phyloP scores from a whole-genome alignment of 1,140 invertebrate genomes.

The Grapholita molesta region DNA sequence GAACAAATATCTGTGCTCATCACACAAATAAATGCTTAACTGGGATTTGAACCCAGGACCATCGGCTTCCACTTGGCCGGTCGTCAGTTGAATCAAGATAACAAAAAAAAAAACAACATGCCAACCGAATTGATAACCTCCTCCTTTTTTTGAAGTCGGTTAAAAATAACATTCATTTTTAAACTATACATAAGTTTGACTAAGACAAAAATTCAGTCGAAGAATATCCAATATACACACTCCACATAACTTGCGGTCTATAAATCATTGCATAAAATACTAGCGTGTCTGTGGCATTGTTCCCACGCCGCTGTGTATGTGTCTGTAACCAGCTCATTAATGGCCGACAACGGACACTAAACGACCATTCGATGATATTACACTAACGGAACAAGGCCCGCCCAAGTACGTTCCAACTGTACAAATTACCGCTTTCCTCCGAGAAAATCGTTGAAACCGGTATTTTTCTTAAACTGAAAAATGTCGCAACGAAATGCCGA shows the following conservation, averaged over 20 bases:
- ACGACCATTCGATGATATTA: slow-evolving; percentile 1
- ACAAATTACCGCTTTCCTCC: not conserved
- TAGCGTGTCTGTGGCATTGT: not conserved
- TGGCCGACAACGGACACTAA: slow-evolving; percentile 5
- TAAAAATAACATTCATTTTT: too few species aligned
- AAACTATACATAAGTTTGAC: too few species aligned
- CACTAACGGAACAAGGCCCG: not conserved
- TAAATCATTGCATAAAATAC: slow-evolving; percentile 4
- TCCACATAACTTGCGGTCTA: not conserved
- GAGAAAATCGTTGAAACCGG: not conserved
- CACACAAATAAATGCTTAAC: too few species aligned
- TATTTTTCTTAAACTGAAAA: not conserved
- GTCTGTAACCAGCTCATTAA: slow-evolving; percentile 5
- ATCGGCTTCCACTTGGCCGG: too few species aligned
- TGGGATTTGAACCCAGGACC: too few species aligned
- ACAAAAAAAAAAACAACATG: too few species aligned
- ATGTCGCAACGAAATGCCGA: not conserved
- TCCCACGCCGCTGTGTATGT: not conserved
- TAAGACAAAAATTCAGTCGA: not conserved
- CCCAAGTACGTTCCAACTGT: not conserved
- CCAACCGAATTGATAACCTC: too few species aligned
- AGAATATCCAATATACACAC: not conserved
- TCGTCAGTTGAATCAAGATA: too few species aligned
- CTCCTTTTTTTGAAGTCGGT: too few species aligned
- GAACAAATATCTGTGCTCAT: too few species aligned